Evolutionary conservation across 2,888 invertebrate species (phyloP).

Genomic region (Julus scandinavius): DNA sequence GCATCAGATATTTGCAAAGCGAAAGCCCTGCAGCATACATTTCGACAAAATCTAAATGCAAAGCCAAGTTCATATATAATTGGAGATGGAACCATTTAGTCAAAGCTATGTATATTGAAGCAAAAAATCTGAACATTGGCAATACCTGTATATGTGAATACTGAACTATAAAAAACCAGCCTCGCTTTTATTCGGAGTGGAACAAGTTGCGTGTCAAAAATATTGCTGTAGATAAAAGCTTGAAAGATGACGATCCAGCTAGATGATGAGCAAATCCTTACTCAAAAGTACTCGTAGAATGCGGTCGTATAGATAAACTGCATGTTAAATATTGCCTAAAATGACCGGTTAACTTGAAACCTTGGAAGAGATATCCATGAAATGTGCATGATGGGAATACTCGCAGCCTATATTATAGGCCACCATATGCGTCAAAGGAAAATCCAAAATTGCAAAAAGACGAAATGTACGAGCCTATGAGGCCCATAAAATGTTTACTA

Average conservation of each 20-base stretch:
- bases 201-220: slow-evolving; percentile 7
- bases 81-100: not conserved
- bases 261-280: slow-evolving; percentile 36
- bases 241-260: slow-evolving; percentile 29
- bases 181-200: not conserved
- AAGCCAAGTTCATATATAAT: not conserved
- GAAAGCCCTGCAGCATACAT: not conserved
- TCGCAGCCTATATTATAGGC: slow-evolving; percentile 23
- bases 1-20: slow-evolving; percentile 6
- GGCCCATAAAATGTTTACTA: slow-evolving; percentile 45
- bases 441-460: slow-evolving; percentile 40
- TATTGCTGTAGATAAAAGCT: slow-evolving; percentile 36
- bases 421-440: slow-evolving; percentile 14
- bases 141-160: not conserved
- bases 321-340: slow-evolving; percentile 46
- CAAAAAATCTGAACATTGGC: not conserved
- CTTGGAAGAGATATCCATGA: slow-evolving; percentile 39
- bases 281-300: slow-evolving; percentile 19
- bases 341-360: slow-evolving; percentile 42
- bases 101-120: not conserved
- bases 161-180: not conserved
- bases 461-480: slow-evolving; percentile 34
- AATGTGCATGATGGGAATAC: slow-evolving; percentile 46
- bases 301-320: slow-evolving; percentile 32
- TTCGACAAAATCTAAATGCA: not conserved